These are phyloP conservation scores for Cataglyphis albicans DNA, from an alignment of 2,888 invertebrate species.

Conservation along the genomic window DNA sequence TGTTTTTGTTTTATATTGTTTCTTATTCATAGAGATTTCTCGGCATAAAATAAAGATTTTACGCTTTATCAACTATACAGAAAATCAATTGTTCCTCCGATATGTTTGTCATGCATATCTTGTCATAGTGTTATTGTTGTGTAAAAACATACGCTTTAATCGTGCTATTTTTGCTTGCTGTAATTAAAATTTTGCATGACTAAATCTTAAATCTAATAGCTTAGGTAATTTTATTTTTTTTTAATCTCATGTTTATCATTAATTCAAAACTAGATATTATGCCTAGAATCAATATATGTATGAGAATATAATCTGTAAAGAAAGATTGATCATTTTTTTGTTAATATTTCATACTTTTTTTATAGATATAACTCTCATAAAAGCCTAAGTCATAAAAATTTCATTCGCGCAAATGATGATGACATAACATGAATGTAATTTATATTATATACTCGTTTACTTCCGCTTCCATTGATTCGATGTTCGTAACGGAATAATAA, in stretches of 20 bases:
- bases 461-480: not conserved
- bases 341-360: not conserved
- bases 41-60: not conserved
- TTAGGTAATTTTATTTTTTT: not conserved
- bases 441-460: constrained; percentile 25
- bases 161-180: not conserved
- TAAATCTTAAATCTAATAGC: not conserved
- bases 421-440: constrained; percentile 14
- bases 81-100: not conserved
- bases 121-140: too few relatives aligned
- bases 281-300: not conserved
- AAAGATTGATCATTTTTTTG: not conserved
- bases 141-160: not conserved
- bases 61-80: not conserved
- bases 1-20: not conserved
- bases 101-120: too few relatives aligned
- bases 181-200: constrained; percentile 13
- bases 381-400: constrained; percentile 12
- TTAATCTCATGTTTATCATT: not conserved
- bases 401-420: not conserved
- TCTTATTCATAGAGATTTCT: not conserved
- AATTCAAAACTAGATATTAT: not conserved
- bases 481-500: not conserved
- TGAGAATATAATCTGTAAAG: not conserved
- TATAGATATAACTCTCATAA: not conserved